Evolutionary conservation across 2,797 vertebrate species (phyloP).

Genomic region (Sus cebifrons): DNA sequence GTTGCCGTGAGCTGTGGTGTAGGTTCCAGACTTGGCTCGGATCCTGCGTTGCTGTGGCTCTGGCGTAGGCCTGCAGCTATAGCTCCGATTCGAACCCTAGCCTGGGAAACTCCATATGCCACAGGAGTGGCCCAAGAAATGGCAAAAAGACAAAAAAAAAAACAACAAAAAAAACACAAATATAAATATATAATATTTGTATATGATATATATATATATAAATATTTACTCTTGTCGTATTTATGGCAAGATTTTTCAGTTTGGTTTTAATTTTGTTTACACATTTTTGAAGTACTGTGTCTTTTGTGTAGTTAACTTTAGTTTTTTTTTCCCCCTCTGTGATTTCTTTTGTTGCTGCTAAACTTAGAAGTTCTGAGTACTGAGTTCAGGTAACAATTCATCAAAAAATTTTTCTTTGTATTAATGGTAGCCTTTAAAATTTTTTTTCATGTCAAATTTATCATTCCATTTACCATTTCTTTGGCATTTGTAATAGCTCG

Average conservation of each 20-base stretch:
- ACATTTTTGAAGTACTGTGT: conserved; percentile 9
- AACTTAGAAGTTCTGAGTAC: conserved; percentile 6
- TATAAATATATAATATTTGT: no score
- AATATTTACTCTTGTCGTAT: neutral
- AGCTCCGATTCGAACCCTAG: no score
- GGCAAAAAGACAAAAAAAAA: no score
- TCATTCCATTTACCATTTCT: neutral
- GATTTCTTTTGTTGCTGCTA: neutral
- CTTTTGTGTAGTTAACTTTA: neutral
- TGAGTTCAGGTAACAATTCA: neutral
- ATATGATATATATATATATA: no score
- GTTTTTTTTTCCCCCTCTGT: neutral
- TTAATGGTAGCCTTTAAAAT: neutral
- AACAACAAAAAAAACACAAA: no score
- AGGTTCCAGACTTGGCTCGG: no score
- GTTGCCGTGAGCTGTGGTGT: no score
- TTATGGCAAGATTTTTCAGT: neutral
- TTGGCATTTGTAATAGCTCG: neutral
- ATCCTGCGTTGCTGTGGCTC: no score
- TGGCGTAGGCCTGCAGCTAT: no score
- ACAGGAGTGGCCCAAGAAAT: no score
- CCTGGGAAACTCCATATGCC: no score
- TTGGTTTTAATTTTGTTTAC: conserved; percentile 57
- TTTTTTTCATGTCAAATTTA: neutral
- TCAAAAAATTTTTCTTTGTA: neutral